phyloP scores from a whole-genome alignment of 2,113 vertebrate genomes.

The Bagarius yarrelli region DNA sequence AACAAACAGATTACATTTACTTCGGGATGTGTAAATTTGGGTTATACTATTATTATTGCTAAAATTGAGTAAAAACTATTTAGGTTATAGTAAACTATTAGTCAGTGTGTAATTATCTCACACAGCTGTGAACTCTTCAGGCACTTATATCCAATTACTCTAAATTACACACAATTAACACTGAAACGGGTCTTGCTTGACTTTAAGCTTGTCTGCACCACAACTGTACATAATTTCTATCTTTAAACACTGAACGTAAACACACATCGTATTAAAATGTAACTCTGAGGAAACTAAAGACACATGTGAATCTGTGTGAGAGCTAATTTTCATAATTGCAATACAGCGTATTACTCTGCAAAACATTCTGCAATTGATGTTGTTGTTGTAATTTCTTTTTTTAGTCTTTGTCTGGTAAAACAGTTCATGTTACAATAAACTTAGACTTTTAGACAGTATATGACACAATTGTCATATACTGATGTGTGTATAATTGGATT shows the following conservation, averaged over 20 bases:
- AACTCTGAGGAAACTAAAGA: background rate
- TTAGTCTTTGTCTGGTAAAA: background rate
- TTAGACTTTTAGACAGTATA: background rate
- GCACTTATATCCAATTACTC: background rate
- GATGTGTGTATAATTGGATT: background rate
- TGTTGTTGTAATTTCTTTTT: background rate
- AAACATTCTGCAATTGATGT: background rate
- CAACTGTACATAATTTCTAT: background rate
- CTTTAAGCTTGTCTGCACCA: background rate
- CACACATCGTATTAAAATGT: background rate
- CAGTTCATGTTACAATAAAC: background rate
- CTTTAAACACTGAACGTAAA: background rate
- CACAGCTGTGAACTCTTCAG: background rate
- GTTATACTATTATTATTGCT: no score
- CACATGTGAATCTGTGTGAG: background rate
- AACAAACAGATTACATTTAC: background rate
- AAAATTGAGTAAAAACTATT: no score
- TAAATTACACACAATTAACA: background rate
- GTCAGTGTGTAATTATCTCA: no score
- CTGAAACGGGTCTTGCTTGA: background rate
- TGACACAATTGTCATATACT: no score
- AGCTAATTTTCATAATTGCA: background rate
- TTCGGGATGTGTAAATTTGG: no score
- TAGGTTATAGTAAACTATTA: no score
- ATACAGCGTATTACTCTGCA: background rate